Evolutionary conservation across 1,140 invertebrate species (phyloP).

Genomic region (Zaprionus ornatus): DNA sequence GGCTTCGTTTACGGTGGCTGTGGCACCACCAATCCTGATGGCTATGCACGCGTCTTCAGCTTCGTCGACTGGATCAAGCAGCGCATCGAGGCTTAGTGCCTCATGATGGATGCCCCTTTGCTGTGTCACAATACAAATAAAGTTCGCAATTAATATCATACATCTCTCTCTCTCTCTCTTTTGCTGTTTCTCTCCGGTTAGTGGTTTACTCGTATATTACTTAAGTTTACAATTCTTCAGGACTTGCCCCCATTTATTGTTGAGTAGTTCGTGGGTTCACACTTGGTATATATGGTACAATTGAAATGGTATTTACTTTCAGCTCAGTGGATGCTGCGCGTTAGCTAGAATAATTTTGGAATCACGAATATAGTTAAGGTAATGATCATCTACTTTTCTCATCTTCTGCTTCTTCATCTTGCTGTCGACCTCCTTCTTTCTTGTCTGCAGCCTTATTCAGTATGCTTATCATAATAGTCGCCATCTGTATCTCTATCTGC

Average conservation of each 20-base stretch:
- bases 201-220: background rate
- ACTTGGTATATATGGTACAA: background rate
- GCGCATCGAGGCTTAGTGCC: conserved; percentile 31
- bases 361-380: conserved; percentile 27
- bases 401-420: background rate
- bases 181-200: background rate
- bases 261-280: background rate
- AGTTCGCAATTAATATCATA: background rate
- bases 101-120: too few species aligned
- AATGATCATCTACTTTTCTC: background rate
- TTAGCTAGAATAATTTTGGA: conserved; percentile 18
- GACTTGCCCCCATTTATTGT: background rate
- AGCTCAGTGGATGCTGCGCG: background rate
- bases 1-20: conserved; percentile 64
- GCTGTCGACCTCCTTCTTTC: too few species aligned
- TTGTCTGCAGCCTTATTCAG: background rate
- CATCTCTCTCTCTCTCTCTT: background rate
- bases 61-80: conserved; percentile 84
- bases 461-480: background rate
- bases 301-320: conserved; percentile 10
- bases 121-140: background rate
- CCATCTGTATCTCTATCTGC: background rate
- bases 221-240: background rate
- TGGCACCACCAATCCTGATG: conserved; percentile 84
- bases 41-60: conserved; percentile 85